phyloP scores from a whole-genome alignment of 2,797 vertebrate species.

The Amniataba percoides region DNA sequence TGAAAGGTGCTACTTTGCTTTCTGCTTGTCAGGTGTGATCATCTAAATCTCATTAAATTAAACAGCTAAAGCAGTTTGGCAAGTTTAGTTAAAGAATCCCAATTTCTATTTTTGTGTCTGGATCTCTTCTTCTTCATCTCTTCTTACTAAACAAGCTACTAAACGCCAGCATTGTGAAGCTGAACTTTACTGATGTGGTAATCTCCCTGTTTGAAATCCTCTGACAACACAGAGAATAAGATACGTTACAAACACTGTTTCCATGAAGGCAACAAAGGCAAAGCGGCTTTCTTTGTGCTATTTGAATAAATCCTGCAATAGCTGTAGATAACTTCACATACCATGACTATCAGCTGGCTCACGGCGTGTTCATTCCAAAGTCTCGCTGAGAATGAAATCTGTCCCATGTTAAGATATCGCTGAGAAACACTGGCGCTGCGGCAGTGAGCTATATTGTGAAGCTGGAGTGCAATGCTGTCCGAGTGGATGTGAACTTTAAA shows the following conservation, averaged over 20 bases:
- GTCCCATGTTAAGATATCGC: constrained; percentile 22
- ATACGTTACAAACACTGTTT: background rate
- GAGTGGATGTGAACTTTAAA: constrained; percentile 69
- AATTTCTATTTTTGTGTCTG: background rate
- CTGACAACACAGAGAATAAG: constrained; percentile 2
- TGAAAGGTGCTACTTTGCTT: background rate
- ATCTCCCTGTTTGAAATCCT: background rate
- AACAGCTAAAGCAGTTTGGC: background rate
- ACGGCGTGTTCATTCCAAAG: constrained; percentile 33
- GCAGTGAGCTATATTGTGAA: constrained; percentile 22
- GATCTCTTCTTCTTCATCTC: background rate
- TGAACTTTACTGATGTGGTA: background rate
- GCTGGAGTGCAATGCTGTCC: constrained; percentile 16
- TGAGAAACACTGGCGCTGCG: constrained; percentile 27
- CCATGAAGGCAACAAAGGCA: constrained; percentile 1
- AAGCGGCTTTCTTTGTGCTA: background rate
- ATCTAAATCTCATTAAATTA: background rate
- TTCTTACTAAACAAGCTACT: background rate
- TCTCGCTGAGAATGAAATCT: background rate
- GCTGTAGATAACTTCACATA: constrained; percentile 23
- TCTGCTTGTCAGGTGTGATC: background rate
- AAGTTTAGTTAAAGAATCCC: background rate
- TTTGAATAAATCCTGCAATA: constrained; percentile 3
- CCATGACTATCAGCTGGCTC: constrained; percentile 34
- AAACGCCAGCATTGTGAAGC: background rate